Evolutionary conservation across 2,888 invertebrate genomes (phyloP).

Genomic region (Lumbricus terrestris): DNA sequence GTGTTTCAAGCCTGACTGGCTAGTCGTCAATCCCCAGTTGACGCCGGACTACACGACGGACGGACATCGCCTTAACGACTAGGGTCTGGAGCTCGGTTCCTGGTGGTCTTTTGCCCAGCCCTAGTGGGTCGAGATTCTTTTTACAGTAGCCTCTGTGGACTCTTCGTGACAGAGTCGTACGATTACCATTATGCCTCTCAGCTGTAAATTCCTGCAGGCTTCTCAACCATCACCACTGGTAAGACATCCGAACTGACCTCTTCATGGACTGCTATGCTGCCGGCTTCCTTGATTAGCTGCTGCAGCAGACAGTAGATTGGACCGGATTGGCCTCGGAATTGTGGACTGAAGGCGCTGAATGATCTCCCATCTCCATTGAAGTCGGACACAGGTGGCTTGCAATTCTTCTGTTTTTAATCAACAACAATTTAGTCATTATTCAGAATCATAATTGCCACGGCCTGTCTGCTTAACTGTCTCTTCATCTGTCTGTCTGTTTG

Average conservation of each 20-base stretch:
- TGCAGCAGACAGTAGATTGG: constrained; percentile 83
- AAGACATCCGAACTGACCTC: constrained; percentile 67
- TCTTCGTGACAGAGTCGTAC: too few relatives aligned
- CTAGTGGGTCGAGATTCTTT: too few relatives aligned
- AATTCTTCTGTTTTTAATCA: neutral
- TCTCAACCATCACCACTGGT: neutral
- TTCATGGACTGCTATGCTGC: constrained; percentile 93
- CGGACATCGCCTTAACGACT: too few relatives aligned
- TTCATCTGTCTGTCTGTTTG: neutral
- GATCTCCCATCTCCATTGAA: neutral
- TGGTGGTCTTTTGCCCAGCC: too few relatives aligned
- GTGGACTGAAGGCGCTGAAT: neutral
- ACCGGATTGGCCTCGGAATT: constrained; percentile 58
- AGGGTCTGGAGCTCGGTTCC: too few relatives aligned
- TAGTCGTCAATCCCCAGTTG: too few relatives aligned
- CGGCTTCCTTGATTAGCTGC: constrained; percentile 83
- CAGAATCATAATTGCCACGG: neutral
- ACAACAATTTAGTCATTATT: neutral
- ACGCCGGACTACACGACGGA: too few relatives aligned
- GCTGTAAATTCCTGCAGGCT: neutral
- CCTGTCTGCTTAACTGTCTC: neutral
- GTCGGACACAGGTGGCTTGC: neutral
- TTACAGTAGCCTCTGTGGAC: too few relatives aligned
- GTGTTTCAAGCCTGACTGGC: too few relatives aligned
- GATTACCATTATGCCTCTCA: too few relatives aligned